Evolutionary conservation across 2,888 invertebrate species (phyloP), one percentile per base, ranked within the genome.

Genomic region (Eupithecia pulchellata): DNA sequence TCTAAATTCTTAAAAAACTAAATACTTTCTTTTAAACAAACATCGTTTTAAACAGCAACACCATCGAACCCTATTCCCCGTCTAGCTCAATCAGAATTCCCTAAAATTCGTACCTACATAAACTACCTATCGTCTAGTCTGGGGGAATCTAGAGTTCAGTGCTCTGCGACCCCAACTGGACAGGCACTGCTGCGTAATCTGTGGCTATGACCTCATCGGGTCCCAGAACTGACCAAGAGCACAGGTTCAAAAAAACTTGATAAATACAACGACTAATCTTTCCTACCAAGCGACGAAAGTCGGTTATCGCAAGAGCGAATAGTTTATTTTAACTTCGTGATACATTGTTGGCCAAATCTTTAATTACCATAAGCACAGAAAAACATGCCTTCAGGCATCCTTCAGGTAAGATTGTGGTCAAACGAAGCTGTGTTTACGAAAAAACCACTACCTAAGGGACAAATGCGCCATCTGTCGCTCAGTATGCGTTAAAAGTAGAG

Each of bases 141-240:
- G 75, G 75, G 78, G 75, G 80, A 76, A 79, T 80, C 79, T 81
- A 82, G 86, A 76, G 84, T 84, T 85, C 85, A 86, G 76, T 85
- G 85, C 83, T 84, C 85, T 39, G 30, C 47, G 69, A 47, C 68
- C 72, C 63, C 30, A 67, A 69, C 69, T 67, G 69, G 69, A 61
- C 60, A 55, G 61, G 34, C n/a, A 69, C 66, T 69, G 14, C 29
- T 39, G 32, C 47, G 57, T 68, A 42, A 65, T 64, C 64, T 61
- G 57, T 32, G 25, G 47, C 39, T 39, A 39, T 66, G 70, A 66
- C 70, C 66, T 70, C 66, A 65, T 66, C n/a, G 42, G 62, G 30
- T 61, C 63, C 30, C 52, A 66, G 55, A 55, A 39, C 9, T 55
- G 27, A 34, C 42, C 39, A 34, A 34, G 58, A 30, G n/a, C 34